Evolutionary conservation across 2,888 invertebrate species (phyloP), one percentile per base, ranked within the genome.

Genomic region (Tachina lurida): DNA sequence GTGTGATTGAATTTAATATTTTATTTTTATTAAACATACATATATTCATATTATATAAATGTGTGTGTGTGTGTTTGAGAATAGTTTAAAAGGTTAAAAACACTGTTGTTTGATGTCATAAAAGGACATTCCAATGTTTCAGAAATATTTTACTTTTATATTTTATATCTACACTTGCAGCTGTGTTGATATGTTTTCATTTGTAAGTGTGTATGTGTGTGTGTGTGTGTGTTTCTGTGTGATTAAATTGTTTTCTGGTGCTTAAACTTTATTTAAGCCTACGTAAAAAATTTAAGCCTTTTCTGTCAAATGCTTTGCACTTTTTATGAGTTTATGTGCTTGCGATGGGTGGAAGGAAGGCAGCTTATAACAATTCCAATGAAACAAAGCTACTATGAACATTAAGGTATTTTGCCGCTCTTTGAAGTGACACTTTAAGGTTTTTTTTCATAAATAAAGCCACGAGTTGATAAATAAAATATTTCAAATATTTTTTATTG

Each of bases 181-280:
- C 49, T 49, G 13, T 22, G 47, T 47, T 13, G 4, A 19, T 52
- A 10, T 17, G 19, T 15, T 10, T 31, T 13, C 10, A 10, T 58
- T 1, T 67, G 41, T 54, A 0, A 63, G 19, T 31, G 1, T 12
- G n/a, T 13, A 13, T 45, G 31, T 39, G 7, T 74, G 10, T 52
- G 3, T 63, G 10, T 47, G 22, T n/a, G 31, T 39, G 7, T 74
- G 10, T 52, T 1, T 63, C 8, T 47, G 22, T n/a, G 17, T 43
- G 13, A 15, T n/a, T 45, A 13, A 52, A 54, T 45, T 77, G 31
- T 31, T 60, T 52, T 13, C 19, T 39, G 43, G 41, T 49, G 39
- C 31, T 77, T 83, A 45, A 82, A 79, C 82, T 70, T 86, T 82
- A 82, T 70, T 86, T 82, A 82, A 79, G 79, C 78, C 45, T 47